Conservation (phyloP, 2,797 vertebrate genomes). For the Gorsachius magnificus region DNA sequence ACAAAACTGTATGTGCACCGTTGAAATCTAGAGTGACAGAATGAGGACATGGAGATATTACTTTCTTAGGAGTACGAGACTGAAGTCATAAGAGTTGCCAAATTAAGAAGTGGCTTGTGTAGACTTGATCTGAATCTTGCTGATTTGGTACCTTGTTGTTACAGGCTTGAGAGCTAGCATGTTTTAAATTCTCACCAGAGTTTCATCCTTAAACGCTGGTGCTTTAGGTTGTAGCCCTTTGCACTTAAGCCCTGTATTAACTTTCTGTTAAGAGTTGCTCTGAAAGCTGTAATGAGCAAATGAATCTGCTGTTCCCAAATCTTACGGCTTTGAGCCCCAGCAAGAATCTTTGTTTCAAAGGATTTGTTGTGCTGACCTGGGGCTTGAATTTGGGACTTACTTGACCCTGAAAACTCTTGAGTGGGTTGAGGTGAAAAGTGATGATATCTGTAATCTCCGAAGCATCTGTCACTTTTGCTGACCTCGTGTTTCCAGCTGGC, state of each 20-base stretch:
- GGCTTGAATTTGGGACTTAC: background rate
- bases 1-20: background rate
- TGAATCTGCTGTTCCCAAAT: background rate
- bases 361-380: background rate
- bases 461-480: background rate
- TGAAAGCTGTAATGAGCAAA: background rate
- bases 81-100: background rate
- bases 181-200: background rate
- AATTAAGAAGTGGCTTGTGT: background rate
- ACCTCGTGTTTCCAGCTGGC: background rate
- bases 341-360: background rate
- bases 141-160: background rate
- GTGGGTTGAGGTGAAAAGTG: background rate
- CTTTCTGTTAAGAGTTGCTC: background rate
- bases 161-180: background rate
- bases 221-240: background rate
- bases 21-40: slow-evolving; percentile 35
- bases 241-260: background rate
- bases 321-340: background rate
- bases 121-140: background rate
- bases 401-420: background rate
- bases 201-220: background rate
- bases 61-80: background rate
- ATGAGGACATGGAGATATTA: slow-evolving; percentile 11
- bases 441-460: background rate